Percentiles rank a stretch among this genome's conserved stretches.
phyloP scores from a whole-genome alignment of 1,140 invertebrate genomes.

The Trachymyrmex septentrionalis region DNA sequence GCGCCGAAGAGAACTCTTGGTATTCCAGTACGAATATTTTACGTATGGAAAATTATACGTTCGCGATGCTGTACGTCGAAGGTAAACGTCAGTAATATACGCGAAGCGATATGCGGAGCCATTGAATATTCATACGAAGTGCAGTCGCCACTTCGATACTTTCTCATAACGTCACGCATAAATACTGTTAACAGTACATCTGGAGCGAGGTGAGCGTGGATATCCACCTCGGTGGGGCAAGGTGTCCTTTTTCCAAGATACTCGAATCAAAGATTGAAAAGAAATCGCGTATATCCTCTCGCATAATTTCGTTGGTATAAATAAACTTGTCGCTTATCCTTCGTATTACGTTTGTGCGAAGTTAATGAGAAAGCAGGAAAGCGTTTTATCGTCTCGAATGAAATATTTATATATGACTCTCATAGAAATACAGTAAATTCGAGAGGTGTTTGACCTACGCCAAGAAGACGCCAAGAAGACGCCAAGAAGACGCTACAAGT shows the following conservation, averaged over 20 bases:
- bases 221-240: constrained; percentile 9
- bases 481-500: too few relatives aligned
- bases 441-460: constrained; percentile 18
- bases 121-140: constrained; percentile 35
- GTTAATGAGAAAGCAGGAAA: background rate
- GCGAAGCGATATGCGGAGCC: background rate
- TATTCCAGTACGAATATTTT: background rate
- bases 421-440: background rate
- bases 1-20: background rate
- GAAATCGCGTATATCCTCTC: background rate
- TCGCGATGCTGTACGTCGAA: constrained; percentile 8
- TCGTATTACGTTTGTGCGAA: background rate
- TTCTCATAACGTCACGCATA: constrained; percentile 42
- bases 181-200: constrained; percentile 48
- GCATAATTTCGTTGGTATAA: background rate
- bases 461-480: too few relatives aligned
- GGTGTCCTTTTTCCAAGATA: constrained; percentile 6
- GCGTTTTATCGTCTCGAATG: background rate
- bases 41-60: background rate
- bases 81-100: constrained; percentile 5
- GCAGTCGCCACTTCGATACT: constrained; percentile 45
- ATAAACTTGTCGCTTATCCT: background rate
- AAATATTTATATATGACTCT: background rate
- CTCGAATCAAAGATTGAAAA: background rate
- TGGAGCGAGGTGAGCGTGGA: constrained; percentile 50